A percentile compares a stretch with the other conserved stretches of the same genome.
Conservation (phyloP, 2,797 vertebrate genomes). For the Myotis planiceps region DNA sequence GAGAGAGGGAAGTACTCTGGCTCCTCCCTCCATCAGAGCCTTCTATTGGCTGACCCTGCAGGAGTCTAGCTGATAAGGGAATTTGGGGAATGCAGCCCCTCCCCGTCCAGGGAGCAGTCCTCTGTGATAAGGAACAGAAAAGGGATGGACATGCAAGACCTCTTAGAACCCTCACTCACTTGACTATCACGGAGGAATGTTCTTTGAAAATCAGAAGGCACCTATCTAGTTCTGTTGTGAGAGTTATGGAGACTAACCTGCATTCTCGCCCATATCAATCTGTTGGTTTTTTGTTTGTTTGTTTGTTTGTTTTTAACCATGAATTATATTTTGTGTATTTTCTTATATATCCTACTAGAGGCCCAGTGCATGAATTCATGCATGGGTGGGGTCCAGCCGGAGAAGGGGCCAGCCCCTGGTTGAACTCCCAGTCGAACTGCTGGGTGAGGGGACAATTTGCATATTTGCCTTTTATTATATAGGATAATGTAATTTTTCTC, state of each 20-base stretch:
- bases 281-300: too few relatives aligned
- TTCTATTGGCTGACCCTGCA: not conserved
- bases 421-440: too few relatives aligned
- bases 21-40: not conserved
- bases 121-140: not conserved
- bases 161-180: not conserved
- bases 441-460: too few relatives aligned
- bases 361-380: too few relatives aligned
- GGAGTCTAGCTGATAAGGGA: not conserved
- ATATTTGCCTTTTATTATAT: not conserved
- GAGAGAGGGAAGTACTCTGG: rapidly evolving
- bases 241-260: not conserved
- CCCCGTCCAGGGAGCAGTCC: not conserved
- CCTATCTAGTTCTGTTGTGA: not conserved
- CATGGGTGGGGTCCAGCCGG: too few relatives aligned
- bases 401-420: too few relatives aligned
- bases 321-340: not conserved
- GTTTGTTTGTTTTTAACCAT: not conserved
- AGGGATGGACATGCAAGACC: not conserved
- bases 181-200: not conserved
- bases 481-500: not conserved
- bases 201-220: not conserved
- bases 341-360: not conserved
- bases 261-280: not conserved
- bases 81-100: not conserved